These are phyloP conservation scores for Pangasius macronema DNA, from an alignment of 2,797 vertebrate species.

Conservation along the genomic window DNA sequence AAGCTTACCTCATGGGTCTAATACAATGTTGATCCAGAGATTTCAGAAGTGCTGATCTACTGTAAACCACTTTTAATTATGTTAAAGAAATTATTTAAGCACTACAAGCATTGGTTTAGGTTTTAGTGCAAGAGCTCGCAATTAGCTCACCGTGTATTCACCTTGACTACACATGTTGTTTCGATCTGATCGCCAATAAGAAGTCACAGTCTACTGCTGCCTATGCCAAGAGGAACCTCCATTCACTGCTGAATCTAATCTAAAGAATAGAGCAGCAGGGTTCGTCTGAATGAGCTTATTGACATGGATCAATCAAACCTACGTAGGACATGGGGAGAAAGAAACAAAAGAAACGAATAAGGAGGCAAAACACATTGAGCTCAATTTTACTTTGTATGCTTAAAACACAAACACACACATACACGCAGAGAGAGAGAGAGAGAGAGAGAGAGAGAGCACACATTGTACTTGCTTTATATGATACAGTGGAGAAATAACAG, in stretches of 20 bases:
- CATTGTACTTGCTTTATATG: background rate
- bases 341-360: slow-evolving; percentile 2
- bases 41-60: slow-evolving; percentile 24
- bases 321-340: background rate
- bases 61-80: slow-evolving; percentile 42
- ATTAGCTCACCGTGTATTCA: slow-evolving; percentile 53
- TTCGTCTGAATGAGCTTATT: slow-evolving; percentile 42
- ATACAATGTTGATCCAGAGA: slow-evolving; percentile 7
- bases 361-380: background rate
- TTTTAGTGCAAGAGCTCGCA: slow-evolving; percentile 44
- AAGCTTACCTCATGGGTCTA: slow-evolving; percentile 37
- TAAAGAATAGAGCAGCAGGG: slow-evolving; percentile 29
- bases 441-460: no score
- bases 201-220: slow-evolving; percentile 49
- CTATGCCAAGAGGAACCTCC: slow-evolving; percentile 25
- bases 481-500: background rate
- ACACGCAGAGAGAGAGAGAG: no score
- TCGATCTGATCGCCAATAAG: slow-evolving; percentile 53
- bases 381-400: background rate
- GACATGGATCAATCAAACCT: slow-evolving; percentile 20
- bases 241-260: slow-evolving; percentile 31
- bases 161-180: slow-evolving; percentile 53
- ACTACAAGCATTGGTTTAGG: slow-evolving; percentile 38
- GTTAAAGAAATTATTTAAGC: slow-evolving; percentile 37
- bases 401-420: background rate